phyloP scores from a whole-genome alignment of 2,888 invertebrate genomes.

The Stegophylla sp. region DNA sequence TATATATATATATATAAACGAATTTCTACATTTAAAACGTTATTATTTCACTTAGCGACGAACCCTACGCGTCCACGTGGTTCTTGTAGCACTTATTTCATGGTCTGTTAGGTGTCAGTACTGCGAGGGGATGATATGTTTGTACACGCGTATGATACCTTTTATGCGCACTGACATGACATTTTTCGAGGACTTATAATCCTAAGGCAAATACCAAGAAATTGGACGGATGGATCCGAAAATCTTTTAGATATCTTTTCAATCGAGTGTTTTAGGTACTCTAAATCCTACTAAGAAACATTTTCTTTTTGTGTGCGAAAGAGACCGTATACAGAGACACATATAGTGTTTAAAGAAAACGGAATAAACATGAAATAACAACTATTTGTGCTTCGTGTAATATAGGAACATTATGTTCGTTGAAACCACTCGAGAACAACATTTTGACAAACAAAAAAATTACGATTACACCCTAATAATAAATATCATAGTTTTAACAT shows the following conservation, averaged over 20 bases:
- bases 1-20: no score
- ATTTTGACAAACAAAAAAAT: slow-evolving; percentile 15
- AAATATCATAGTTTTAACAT: not conserved
- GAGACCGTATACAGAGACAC: not conserved
- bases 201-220: not conserved
- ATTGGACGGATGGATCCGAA: slow-evolving; percentile 3
- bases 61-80: no score
- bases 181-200: slow-evolving; percentile 13
- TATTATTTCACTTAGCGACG: no score
- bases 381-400: not conserved
- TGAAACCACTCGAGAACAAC: slow-evolving; percentile 4
- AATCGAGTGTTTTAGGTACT: slow-evolving; percentile 27
- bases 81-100: no score
- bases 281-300: not conserved
- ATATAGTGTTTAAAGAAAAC: slow-evolving; percentile 31
- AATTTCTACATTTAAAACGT: no score
- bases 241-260: slow-evolving; percentile 43
- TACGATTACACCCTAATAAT: slow-evolving; percentile 3
- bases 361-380: slow-evolving; percentile 9
- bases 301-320: not conserved
- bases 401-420: not conserved
- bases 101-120: not conserved
- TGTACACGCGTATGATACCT: slow-evolving; percentile 29
- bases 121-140: not conserved
- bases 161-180: slow-evolving; percentile 2